phyloP scores from a whole-genome alignment of 1,140 invertebrate species.

The Rhagoletis zephyria region DNA sequence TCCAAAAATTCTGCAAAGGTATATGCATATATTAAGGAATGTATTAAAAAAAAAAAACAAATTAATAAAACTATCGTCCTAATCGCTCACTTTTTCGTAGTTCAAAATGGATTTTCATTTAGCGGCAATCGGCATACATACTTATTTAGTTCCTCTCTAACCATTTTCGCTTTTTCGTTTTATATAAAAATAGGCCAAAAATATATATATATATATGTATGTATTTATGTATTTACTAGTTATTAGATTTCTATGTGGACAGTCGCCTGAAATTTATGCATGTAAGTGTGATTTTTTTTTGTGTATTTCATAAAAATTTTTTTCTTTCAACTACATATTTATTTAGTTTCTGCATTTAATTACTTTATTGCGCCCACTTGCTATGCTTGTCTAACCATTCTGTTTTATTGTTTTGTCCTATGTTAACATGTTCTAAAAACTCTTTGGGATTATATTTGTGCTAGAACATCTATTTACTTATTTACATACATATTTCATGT shows the following conservation, averaged over 20 bases:
- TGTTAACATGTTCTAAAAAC: too few relatives aligned
- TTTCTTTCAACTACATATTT: too few relatives aligned
- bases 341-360: too few relatives aligned
- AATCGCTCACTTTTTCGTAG: neutral
- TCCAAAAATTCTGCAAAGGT: too few relatives aligned
- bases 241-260: neutral
- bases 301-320: too few relatives aligned
- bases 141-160: neutral
- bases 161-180: neutral
- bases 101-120: neutral
- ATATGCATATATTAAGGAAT: too few relatives aligned
- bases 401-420: too few relatives aligned
- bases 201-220: constrained; percentile 11
- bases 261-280: neutral
- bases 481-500: neutral
- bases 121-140: neutral
- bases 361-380: too few relatives aligned
- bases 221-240: neutral
- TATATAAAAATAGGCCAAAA: constrained; percentile 49
- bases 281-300: neutral
- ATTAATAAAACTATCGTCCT: too few relatives aligned
- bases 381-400: too few relatives aligned
- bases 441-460: too few relatives aligned
- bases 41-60: too few relatives aligned
- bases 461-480: neutral